These are phyloP conservation scores for Eurytemora carolleeae DNA, from an alignment of 1,140 invertebrate species.

Conservation along the genomic window DNA sequence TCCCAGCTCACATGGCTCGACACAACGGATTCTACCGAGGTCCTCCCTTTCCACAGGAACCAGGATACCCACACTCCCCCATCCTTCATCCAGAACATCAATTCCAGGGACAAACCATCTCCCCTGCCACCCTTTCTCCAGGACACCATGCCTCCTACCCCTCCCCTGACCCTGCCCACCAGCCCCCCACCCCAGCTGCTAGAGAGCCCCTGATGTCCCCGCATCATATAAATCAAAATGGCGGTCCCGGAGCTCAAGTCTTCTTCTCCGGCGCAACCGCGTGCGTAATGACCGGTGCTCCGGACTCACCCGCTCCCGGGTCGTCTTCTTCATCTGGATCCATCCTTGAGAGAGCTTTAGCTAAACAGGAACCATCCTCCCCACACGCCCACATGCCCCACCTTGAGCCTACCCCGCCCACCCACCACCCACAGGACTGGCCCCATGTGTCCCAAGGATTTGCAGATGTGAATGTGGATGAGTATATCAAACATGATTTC, in stretches of 20 bases:
- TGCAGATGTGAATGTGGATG: not conserved
- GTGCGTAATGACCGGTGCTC: not conserved
- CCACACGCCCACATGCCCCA: not conserved
- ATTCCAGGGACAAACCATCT: too few species aligned
- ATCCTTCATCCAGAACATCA: not conserved
- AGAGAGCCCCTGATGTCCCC: not conserved
- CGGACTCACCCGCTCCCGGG: slow-evolving; percentile 1
- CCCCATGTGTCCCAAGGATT: not conserved
- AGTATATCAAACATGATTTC: not conserved
- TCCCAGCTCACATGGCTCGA: not conserved
- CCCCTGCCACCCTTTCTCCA: not conserved
- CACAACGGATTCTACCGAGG: not conserved
- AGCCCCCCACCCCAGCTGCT: not conserved
- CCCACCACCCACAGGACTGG: not conserved
- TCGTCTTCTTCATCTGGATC: slow-evolving; percentile 2
- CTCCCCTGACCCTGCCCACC: not conserved
- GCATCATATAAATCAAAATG: not conserved
- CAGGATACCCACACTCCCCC: not conserved
- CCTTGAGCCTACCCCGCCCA: not conserved
- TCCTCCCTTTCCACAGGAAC: not conserved
- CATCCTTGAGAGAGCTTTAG: slow-evolving; percentile 12
- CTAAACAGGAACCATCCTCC: not conserved
- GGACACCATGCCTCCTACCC: not conserved
- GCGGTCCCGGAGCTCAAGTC: too few species aligned
- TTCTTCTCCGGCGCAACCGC: not conserved